Conservation (phyloP, 1,140 invertebrate species). For the Aphis gossypii region DNA sequence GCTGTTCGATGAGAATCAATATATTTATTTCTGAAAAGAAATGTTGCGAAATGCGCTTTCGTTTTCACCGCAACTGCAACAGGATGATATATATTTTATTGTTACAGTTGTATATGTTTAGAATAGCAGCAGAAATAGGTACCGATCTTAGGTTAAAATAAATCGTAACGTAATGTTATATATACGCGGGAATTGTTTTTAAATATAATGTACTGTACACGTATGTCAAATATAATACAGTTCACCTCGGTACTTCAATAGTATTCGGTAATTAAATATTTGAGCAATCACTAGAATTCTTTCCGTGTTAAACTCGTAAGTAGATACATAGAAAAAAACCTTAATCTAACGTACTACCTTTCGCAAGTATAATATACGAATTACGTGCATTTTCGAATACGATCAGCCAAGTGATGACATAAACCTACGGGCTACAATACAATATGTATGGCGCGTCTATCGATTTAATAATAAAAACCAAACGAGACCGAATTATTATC, state of each 20-base stretch:
- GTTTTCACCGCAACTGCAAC: background rate
- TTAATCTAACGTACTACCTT: background rate
- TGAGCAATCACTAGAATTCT: background rate
- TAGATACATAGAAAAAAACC: background rate
- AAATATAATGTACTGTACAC: too few species aligned
- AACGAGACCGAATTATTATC: background rate
- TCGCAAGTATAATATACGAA: background rate
- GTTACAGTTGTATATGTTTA: background rate
- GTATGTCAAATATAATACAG: background rate
- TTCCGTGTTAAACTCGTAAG: too few species aligned
- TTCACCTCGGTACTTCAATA: background rate
- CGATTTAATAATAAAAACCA: background rate
- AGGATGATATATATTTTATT: background rate
- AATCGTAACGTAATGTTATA: too few species aligned
- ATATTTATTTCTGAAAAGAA: background rate
- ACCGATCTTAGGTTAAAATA: too few species aligned
- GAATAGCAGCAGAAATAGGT: background rate
- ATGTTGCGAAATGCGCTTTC: background rate
- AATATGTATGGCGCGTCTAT: background rate
- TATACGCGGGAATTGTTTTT: too few species aligned
- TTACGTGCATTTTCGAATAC: background rate
- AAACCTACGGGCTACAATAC: background rate
- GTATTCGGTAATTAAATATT: background rate
- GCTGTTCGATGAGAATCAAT: slow-evolving; percentile 17
- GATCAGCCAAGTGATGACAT: background rate